These are phyloP conservation scores for Yponomeuta malinellus DNA, from an alignment of 2,888 invertebrate genomes.

Conservation along the genomic window DNA sequence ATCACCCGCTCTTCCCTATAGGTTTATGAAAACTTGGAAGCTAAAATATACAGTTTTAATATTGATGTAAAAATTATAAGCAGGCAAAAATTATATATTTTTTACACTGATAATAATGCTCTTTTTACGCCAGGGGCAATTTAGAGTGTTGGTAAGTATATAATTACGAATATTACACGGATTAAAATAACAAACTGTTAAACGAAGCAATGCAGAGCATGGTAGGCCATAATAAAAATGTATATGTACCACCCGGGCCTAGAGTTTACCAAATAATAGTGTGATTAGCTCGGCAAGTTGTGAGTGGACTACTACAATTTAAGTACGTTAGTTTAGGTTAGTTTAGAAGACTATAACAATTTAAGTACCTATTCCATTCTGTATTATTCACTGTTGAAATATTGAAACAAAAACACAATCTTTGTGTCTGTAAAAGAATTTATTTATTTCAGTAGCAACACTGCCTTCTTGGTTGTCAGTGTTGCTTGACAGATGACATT, in stretches of 20 bases:
- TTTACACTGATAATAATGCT: neutral
- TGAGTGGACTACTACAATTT: too few species aligned
- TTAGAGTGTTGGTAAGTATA: neutral
- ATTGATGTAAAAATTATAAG: too few species aligned
- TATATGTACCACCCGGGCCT: neutral
- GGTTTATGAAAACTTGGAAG: neutral
- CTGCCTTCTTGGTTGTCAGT: too few species aligned
- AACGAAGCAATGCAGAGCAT: neutral
- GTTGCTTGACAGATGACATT: too few species aligned
- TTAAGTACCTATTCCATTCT: too few species aligned
- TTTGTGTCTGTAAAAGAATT: too few species aligned
- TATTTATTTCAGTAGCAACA: too few species aligned
- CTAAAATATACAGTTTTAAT: neutral
- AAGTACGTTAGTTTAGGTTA: too few species aligned
- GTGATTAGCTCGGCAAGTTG: too few species aligned
- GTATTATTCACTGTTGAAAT: too few species aligned
- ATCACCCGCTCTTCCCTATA: neutral
- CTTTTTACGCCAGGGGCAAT: neutral
- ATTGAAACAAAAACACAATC: too few species aligned
- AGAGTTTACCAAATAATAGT: neutral
- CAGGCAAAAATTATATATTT: neutral
- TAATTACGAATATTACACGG: neutral
- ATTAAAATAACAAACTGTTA: conserved; percentile 1
- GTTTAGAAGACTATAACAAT: too few species aligned
- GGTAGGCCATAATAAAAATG: neutral